Evolutionary conservation across 2,797 vertebrate species (phyloP).

Genomic region (Periparus ater): DNA sequence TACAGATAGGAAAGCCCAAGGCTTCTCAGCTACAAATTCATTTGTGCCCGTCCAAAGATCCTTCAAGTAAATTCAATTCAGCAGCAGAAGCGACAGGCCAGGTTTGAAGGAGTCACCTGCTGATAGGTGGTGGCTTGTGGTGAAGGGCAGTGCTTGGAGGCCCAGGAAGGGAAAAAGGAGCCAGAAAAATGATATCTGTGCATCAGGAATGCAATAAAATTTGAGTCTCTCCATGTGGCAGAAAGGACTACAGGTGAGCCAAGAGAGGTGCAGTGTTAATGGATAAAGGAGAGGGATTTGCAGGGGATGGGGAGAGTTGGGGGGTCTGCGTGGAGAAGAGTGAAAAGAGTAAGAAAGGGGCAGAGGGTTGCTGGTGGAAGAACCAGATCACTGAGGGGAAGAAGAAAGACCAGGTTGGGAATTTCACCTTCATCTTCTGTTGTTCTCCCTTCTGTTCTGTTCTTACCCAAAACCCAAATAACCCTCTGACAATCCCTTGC

Average conservation of each 20-base stretch:
- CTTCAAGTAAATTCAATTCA: not conserved
- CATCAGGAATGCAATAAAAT: not conserved
- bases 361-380: not conserved
- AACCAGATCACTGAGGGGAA: not conserved
- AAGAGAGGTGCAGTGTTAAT: not conserved
- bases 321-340: not conserved
- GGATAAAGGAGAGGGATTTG: not conserved
- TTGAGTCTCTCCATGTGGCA: not conserved
- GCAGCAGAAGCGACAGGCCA: not conserved
- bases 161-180: not conserved
- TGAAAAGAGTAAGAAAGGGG: fast-evolving
- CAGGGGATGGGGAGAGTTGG: not conserved
- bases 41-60: not conserved
- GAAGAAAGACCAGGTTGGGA: not conserved
- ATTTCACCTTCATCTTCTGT: not conserved
- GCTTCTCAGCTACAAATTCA: not conserved
- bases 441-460: not conserved
- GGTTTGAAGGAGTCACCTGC: not conserved
- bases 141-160: not conserved
- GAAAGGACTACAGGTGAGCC: not conserved
- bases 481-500: not conserved
- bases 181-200: not conserved
- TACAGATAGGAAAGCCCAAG: not conserved
- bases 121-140: not conserved
- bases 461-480: not conserved